Evolutionary conservation across 2,797 vertebrate species (phyloP), one percentile per base, ranked within the genome.

Genomic region (Okamejei kenojei): DNA sequence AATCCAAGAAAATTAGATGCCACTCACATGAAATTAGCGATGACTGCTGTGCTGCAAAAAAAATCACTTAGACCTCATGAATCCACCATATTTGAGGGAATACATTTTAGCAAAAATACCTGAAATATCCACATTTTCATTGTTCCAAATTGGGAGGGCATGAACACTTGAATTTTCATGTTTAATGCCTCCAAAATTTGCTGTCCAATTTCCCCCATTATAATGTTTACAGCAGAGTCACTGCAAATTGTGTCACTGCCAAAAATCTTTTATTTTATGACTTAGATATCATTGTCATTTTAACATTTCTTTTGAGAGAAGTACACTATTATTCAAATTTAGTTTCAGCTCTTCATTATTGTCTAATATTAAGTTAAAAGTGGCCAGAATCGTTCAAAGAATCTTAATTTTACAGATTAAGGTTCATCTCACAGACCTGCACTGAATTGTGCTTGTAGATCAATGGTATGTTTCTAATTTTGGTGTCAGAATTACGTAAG

Each of bases 241-340:
- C 45, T 54, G 45, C 45, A 54, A 54, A 54, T 54, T 54, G 45
- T 54, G 45, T 54, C 45, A 45, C 45, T 71, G 86, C 58, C 29
- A 90, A 68, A 65, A 68, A 68, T 35, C 86, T 71, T 90, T 71
- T 65, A 90, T 71, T 71, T 90, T 63, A 90, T 65, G 71, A 35
- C 63, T 90, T 90, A 38, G 63, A 90, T 90, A 71, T 65, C 61
- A 61, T 19, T 32, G 71, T 68, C n/a, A 71, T 19, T 17, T 71
- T 84, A 68, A 71, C 21, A 65, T 32, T 68, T 35, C 65, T 90
- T 65, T 19, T 17, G 71, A 65, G 65, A 84, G 54, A 84, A 90
- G 65, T 65, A 32, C 38, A 65, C 71, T 65, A 90, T 68, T 32
- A 63, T 71, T 90, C 86, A 38, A 90, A 29, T 21, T 29, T 71